Percentiles rank a stretch among this genome's conserved stretches.
Conservation (phyloP, 2,888 invertebrate genomes). For the Zonitis immaculata region DNA sequence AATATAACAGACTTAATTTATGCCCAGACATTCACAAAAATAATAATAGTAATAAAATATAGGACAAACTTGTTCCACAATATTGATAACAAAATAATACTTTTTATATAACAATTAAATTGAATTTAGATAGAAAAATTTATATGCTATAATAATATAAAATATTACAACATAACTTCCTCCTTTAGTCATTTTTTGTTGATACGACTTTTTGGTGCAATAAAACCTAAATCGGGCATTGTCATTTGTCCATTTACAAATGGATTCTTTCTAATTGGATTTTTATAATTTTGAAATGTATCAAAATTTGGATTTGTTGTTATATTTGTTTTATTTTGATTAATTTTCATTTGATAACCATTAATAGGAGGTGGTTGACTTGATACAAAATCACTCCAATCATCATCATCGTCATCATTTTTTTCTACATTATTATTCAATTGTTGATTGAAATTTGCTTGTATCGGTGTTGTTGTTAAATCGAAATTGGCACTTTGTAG, state of each 20-base stretch:
- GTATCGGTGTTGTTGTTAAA: neutral
- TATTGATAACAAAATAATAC: no score
- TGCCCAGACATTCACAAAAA: no score
- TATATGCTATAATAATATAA: constrained; percentile 5
- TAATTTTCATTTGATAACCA: constrained; percentile 14
- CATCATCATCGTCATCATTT: constrained; percentile 46
- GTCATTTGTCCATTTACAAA: constrained; percentile 34
- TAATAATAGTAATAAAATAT: no score
- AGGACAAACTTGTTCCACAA: no score
- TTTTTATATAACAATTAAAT: no score
- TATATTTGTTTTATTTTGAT: constrained; percentile 31
- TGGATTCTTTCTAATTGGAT: constrained; percentile 6
- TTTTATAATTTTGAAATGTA: constrained; percentile 21
- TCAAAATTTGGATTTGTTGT: constrained; percentile 43
- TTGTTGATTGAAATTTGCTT: neutral
- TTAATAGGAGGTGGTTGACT: constrained; percentile 40
- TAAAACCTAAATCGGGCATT: constrained; percentile 55
- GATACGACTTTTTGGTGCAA: constrained; percentile 48
- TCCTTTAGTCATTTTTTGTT: constrained; percentile 48
- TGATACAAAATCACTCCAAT: constrained; percentile 57
- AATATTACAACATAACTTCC: constrained; percentile 43
- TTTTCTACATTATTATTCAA: neutral
- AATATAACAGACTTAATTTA: no score
- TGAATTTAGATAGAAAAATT: neutral
- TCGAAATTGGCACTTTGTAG: neutral